Evolutionary conservation across 2,888 invertebrate genomes (phyloP).

Genomic region (Drosophila demipolita): DNA sequence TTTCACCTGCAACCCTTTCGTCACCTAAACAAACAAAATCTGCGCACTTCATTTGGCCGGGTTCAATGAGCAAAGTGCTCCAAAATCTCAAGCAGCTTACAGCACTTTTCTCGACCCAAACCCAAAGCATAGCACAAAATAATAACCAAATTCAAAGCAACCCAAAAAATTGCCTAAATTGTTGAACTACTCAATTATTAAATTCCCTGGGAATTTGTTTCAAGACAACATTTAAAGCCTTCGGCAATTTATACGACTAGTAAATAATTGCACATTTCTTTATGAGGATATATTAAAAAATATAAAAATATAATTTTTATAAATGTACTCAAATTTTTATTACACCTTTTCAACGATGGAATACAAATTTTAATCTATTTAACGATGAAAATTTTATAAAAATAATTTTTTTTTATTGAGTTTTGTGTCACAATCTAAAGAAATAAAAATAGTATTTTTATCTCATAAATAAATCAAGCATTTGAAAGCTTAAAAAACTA

Average conservation of each 20-base stretch:
- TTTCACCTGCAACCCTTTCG: slow-evolving; percentile 46
- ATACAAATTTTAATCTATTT: too few relatives aligned
- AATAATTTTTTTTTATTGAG: too few relatives aligned
- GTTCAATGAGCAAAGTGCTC: slow-evolving; percentile 45
- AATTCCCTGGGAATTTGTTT: neutral
- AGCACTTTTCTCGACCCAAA: slow-evolving; percentile 56
- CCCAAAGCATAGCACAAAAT: slow-evolving; percentile 37
- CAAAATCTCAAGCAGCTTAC: slow-evolving; percentile 62
- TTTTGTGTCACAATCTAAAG: neutral
- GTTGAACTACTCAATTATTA: neutral
- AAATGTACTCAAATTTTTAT: too few relatives aligned
- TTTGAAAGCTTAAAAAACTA: too few relatives aligned
- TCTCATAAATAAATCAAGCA: too few relatives aligned
- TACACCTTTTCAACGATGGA: too few relatives aligned
- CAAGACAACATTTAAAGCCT: neutral
- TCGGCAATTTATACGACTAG: neutral
- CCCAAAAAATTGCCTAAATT: neutral
- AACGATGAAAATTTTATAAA: too few relatives aligned
- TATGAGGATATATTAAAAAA: too few relatives aligned
- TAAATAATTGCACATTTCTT: too few relatives aligned
- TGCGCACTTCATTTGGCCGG: slow-evolving; percentile 68
- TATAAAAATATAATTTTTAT: too few relatives aligned
- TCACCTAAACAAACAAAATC: slow-evolving; percentile 73
- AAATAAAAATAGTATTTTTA: neutral
- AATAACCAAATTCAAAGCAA: slow-evolving; percentile 3